Evolutionary conservation across 1,140 invertebrate genomes (phyloP), one percentile per base, ranked within the genome.

Genomic region (Meteorus sp.): DNA sequence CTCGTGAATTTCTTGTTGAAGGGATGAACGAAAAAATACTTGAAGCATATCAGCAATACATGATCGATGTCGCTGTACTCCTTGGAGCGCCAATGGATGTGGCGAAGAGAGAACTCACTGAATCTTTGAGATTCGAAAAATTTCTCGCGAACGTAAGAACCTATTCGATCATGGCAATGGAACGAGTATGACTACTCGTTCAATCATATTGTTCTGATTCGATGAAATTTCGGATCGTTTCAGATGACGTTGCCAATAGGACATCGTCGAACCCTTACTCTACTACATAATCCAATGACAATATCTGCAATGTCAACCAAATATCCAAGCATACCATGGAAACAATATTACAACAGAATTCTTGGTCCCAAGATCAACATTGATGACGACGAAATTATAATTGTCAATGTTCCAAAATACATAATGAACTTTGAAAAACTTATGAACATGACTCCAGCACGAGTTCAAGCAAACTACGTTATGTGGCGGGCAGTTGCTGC

Each of bases 401-500:
- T 93, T 53, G 86, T 95, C 0, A 89, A 88, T 53, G 84, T 84
- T 11, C 85, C 86, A 0, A 72, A 79, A 31, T 88, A 82, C 65
- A 70, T 89, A 11, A 69, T 67, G 25, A 79, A 84, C 20, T 75
- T 89, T 1, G 79, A 82, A 52, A 68, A 73, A n/a, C 66, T 87
- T 4, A 68, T 88, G 3, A 64, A 68, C 6, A 62, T 66, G 11
- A 86, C 84, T 2, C 78, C 83, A 0, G 86, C 86, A 66, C 85
- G 87, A 43, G 73, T 85, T 1, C 78, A 86, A 37, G 87, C 87
- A 1, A 95, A 95, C 78, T 94, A 93, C 67, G 82, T 91, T 65
- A 84, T 93, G 81, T 93, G 92, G 91, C 81, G 90, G 23, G 87
- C 88, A 0, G 85, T 89, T 1, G 84, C 83, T 0, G 85, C 85